Evolutionary conservation across 2,888 invertebrate genomes (phyloP), one percentile per base, ranked within the genome.

Genomic region (Cactoblastis cactorum): DNA sequence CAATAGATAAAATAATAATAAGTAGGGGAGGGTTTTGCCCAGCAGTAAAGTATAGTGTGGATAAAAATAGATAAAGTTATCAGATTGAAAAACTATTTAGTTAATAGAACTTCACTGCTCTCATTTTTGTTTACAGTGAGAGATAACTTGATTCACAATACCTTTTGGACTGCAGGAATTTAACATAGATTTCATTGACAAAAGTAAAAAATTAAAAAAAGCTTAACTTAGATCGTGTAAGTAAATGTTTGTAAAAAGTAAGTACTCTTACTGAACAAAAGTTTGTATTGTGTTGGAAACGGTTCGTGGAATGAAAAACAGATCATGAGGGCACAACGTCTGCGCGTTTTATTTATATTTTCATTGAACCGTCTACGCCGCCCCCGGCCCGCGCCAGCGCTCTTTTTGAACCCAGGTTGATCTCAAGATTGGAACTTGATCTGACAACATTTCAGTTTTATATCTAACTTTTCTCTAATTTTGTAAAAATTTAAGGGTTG

Each of bases 311-410:
- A 75, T 68, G 66, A 61, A 74, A 80, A 80, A 73, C 71, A 65
- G 77, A 73, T 74, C 66, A 79, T 61, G 69, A 68, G 77, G 73
- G 67, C 77, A 67, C 64, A 62, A 56, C 63, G 80, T 74, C 73
- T 73, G 70, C 61, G 53, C 55, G 67, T 60, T 75, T 71, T 80
- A 77, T 82, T 80, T 79, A 77, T 76, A 79, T 75, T 77, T 78
- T 73, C 77, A 80, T 80, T 81, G 71, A 80, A 64, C 18, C 22
- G 56, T 59, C 59, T 55, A 59, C 54, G 59, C 60, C 54, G 58
- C 60, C 57, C 54, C 53, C 57, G 57, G 37, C 22, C 45, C 6
- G 28, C 49, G 33, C 14, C 33, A n/a, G 45, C 45, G 6, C 24
- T 6, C 11, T 15, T 2, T 5, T 12, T 1, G 14, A 15, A n/a